These are phyloP conservation scores for Parascotia fuliginaria DNA, from an alignment of 2,888 invertebrate species.

Conservation along the genomic window DNA sequence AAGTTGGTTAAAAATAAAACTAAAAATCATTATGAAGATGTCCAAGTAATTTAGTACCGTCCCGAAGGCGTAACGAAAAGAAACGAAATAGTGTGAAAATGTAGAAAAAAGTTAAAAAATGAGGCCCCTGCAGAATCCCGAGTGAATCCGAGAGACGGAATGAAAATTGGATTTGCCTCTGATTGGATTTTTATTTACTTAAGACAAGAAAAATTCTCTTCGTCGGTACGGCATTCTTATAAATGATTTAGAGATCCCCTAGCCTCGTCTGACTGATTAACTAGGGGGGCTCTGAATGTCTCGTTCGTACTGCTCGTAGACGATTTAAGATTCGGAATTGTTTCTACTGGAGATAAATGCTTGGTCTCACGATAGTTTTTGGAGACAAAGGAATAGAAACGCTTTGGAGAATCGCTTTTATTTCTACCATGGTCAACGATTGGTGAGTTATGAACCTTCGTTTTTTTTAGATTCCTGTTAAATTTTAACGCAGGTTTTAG, in stretches of 20 bases:
- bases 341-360: conserved; percentile 13
- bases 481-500: too few species aligned
- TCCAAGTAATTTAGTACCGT: conserved; percentile 22
- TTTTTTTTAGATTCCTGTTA: too few species aligned
- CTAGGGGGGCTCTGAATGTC: conserved; percentile 39
- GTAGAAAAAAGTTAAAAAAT: conserved; percentile 69
- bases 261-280: conserved; percentile 65
- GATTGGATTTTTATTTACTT: conserved; percentile 86
- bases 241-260: conserved; percentile 73
- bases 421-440: neutral
- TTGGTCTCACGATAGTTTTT: neutral
- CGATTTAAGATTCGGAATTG: conserved; percentile 5
- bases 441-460: too few species aligned
- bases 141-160: conserved; percentile 77
- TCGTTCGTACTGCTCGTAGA: conserved; percentile 24
- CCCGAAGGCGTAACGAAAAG: conserved; percentile 46
- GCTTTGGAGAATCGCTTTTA: neutral
- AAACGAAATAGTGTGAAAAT: conserved; percentile 73
- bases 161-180: conserved; percentile 85
- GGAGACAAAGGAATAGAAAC: neutral
- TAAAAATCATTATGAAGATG: conserved; percentile 23
- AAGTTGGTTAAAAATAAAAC: neutral
- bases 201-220: conserved; percentile 83
- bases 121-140: conserved; percentile 66
- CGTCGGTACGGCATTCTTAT: conserved; percentile 70